Conservation (phyloP, 1,140 invertebrate genomes). For the Bombus polaris region DNA sequence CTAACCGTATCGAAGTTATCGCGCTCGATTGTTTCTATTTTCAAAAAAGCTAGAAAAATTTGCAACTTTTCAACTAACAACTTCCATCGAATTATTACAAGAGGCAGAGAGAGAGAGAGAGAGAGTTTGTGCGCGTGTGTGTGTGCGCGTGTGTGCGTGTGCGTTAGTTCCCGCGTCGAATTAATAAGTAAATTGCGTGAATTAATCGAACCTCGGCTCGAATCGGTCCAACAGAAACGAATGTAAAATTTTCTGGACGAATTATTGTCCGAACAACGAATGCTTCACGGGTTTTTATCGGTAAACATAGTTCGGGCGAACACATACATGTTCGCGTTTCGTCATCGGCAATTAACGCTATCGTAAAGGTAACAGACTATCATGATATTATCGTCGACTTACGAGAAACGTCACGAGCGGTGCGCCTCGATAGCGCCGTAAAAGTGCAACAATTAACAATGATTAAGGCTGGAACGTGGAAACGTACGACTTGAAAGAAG, state of each 20-base stretch:
- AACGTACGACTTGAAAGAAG: not conserved
- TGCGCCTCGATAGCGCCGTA: slow-evolving; percentile 8
- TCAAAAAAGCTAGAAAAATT: not conserved
- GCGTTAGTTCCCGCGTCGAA: too few relatives aligned
- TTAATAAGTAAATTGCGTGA: not conserved
- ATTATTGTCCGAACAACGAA: not conserved
- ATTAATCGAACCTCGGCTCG: not conserved
- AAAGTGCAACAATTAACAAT: slow-evolving; percentile 6
- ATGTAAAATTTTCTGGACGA: not conserved
- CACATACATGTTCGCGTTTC: slow-evolving; percentile 1
- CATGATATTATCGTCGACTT: slow-evolving; percentile 10
- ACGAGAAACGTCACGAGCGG: not conserved
- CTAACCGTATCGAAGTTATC: slow-evolving; percentile 46
- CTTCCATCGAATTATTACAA: not conserved
- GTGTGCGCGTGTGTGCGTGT: fast-evolving
- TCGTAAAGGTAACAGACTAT: slow-evolving; percentile 28
- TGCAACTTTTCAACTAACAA: not conserved
- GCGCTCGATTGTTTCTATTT: not conserved
- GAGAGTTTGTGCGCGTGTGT: too few relatives aligned
- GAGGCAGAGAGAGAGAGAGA: too few relatives aligned
- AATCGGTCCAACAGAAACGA: not conserved
- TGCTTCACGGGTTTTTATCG: not conserved
- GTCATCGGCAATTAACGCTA: slow-evolving; percentile 45
- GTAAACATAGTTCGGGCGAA: not conserved
- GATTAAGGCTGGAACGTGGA: not conserved